These are phyloP conservation scores for Capreolus pygargus DNA, from an alignment of 2,113 vertebrate genomes.

Conservation along the genomic window DNA sequence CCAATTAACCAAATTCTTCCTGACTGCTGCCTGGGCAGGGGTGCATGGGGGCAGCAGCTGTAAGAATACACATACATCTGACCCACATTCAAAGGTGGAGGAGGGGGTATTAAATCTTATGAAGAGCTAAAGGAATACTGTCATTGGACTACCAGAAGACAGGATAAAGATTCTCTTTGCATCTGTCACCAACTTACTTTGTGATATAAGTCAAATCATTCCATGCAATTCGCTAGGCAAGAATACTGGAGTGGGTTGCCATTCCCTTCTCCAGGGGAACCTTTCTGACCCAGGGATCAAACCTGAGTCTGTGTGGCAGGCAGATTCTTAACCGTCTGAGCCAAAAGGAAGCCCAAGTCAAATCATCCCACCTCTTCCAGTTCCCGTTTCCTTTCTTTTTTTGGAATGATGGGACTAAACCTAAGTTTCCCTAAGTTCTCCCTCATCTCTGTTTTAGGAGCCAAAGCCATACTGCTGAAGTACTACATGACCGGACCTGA, in stretches of 20 bases:
- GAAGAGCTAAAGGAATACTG: neutral
- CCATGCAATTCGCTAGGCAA: neutral
- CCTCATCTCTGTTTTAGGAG: neutral
- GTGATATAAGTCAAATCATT: neutral
- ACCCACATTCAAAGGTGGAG: neutral
- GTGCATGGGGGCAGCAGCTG: fast-evolving
- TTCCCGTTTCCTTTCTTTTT: neutral
- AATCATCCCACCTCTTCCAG: neutral
- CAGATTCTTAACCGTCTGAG: neutral
- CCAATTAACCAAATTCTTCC: neutral
- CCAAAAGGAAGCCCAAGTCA: neutral
- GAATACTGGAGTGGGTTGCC: neutral
- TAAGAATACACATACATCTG: neutral
- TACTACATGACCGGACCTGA: neutral
- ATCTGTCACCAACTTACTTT: neutral
- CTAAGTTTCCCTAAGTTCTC: neutral
- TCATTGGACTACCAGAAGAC: neutral
- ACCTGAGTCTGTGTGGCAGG: neutral
- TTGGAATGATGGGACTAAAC: neutral
- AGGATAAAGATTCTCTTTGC: neutral
- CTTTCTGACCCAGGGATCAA: neutral
- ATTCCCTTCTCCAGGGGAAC: neutral
- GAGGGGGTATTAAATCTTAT: neutral
- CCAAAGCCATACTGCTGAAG: neutral
- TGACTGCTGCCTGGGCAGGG: fast-evolving